phyloP scores from a whole-genome alignment of 1,140 invertebrate species.

The Ceratitis capitata region DNA sequence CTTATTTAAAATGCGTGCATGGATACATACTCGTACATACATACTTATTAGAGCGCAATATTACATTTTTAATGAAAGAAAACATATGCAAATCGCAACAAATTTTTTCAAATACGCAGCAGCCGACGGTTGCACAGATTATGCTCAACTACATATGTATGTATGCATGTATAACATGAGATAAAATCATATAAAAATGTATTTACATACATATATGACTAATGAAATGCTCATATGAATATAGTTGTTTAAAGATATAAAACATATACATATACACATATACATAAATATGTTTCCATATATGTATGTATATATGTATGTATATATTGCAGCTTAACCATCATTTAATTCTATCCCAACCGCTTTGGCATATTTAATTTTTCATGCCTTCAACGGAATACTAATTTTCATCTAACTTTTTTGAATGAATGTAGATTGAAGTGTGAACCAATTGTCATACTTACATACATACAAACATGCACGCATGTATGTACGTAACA shows the following conservation, averaged over 20 bases:
- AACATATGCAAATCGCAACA: neutral
- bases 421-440: neutral
- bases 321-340: neutral
- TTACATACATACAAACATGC: neutral
- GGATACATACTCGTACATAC: conserved; percentile 34
- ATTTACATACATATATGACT: neutral
- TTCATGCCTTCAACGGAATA: neutral
- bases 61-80: neutral
- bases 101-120: neutral
- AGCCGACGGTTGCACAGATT: neutral
- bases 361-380: conserved; percentile 34
- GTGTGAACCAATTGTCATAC: conserved; percentile 25
- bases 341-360: conserved; percentile 17
- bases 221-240: neutral
- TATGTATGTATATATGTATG: neutral
- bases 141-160: neutral
- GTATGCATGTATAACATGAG: neutral
- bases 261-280: neutral
- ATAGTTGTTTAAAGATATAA: neutral
- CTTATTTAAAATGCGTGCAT: conserved; percentile 22
- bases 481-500: neutral
- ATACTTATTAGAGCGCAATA: too few species aligned
- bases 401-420: too few species aligned
- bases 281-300: neutral
- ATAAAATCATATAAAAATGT: too few species aligned